Conservation (phyloP, 2,888 invertebrate species). For the Heliothis peltigera region DNA sequence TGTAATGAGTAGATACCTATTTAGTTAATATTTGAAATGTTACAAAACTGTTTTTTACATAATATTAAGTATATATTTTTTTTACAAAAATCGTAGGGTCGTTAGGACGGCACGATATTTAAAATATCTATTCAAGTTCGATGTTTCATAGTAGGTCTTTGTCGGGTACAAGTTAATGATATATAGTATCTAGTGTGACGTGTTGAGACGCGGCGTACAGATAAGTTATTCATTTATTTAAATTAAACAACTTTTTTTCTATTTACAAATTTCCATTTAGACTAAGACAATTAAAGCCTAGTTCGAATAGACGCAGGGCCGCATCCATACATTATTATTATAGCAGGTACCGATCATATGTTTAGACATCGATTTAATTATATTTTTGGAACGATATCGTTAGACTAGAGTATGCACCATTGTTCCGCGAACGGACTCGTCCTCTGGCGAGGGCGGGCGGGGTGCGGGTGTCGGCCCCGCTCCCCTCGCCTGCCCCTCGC, state of each 20-base stretch:
- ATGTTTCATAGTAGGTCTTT: slow-evolving; percentile 87
- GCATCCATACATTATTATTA: slow-evolving; percentile 88
- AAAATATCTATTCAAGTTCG: slow-evolving; percentile 88
- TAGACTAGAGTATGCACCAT: slow-evolving; percentile 86
- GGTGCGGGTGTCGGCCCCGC: slow-evolving; percentile 38
- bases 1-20: slow-evolving; percentile 87
- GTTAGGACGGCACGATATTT: slow-evolving; percentile 90
- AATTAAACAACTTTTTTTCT: slow-evolving; percentile 82
- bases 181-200: slow-evolving; percentile 64
- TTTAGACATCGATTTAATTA: slow-evolving; percentile 76
- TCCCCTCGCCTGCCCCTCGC: slow-evolving; percentile 64
- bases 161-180: slow-evolving; percentile 71
- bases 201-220: slow-evolving; percentile 74
- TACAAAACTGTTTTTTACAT: slow-evolving; percentile 88
- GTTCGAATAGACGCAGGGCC: slow-evolving; percentile 89
- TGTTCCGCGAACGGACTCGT: slow-evolving; percentile 80
- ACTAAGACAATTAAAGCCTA: slow-evolving; percentile 90
- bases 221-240: slow-evolving; percentile 68
- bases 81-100: slow-evolving; percentile 90
- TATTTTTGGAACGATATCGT: slow-evolving; percentile 79
- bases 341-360: slow-evolving; percentile 89
- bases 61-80: slow-evolving; percentile 84
- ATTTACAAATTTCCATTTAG: slow-evolving; percentile 89
- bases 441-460: slow-evolving; percentile 58
- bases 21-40: slow-evolving; percentile 87